Base-by-base conservation (phyloP, 2,797 vertebrate species). In the Micromesistius poutassou region DNA sequence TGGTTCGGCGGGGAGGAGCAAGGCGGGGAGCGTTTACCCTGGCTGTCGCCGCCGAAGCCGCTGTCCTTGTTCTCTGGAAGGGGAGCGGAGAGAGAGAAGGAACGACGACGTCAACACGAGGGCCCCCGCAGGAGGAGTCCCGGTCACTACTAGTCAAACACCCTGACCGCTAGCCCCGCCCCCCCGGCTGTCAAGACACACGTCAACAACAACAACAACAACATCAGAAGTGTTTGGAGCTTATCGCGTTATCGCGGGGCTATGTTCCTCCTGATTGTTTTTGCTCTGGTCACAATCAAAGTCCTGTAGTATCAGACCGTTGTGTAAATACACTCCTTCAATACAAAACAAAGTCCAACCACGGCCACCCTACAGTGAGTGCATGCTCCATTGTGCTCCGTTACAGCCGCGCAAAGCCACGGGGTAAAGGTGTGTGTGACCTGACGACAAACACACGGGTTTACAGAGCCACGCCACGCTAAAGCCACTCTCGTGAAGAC, bases 11-110 rank as follows among this genome's bases (percentile, higher is more conserved):
- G 87, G 82, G 93, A 89, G 74, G 90, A 87, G 14, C 90, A 87
- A 42, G 89, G 85, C 25, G 92, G 84, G 7, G 86, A 81, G 25
- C 87, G 80, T 79, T 93, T 94, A 31, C 81, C 86, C 80, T 94
- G 92, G 16, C 78, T 78, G 7, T 94, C 92, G 81, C 78, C 79
- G 77, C 78, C 79, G 77, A 82, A 82, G 74, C 79, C 77, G 38
- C 55, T 40, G 46, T 94, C 93, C 84, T 89, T 92, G 82, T 79
- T 79, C 84, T 94, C 94, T 93, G 82, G n/a, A n/a, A 3, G 4
- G 14, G 73, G 30, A 66, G 36, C 1, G 2, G 46, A 35, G 1
- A n/a, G 4, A n/a, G n/a, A n/a, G n/a, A n/a, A n/a, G n/a, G n/a
- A 1, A 31, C 42, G 7, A 78, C 0, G n/a, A 40, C 22, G 3